phyloP scores from a whole-genome alignment of 1,140 invertebrate genomes.

The Steinernema khuongi region DNA sequence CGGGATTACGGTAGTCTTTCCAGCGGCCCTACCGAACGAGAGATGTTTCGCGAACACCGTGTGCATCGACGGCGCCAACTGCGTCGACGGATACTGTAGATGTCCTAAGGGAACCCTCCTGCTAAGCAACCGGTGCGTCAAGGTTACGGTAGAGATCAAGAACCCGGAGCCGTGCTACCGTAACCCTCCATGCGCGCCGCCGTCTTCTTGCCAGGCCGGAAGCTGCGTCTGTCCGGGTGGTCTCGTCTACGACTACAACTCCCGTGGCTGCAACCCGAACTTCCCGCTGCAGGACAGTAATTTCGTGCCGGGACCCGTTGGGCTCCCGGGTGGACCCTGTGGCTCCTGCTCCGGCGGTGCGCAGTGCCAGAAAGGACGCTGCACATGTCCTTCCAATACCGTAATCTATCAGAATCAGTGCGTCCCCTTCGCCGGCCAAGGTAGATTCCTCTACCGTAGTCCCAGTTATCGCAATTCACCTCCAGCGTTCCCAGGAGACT shows the following conservation, averaged over 20 bases:
- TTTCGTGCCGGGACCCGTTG: background rate
- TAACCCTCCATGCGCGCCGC: background rate
- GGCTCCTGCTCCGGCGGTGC: constrained; percentile 7
- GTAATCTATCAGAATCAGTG: constrained; percentile 24
- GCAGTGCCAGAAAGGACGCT: constrained; percentile 31
- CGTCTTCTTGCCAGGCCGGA: background rate
- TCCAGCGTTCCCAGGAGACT: constrained; percentile 20
- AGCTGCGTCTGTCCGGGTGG: background rate
- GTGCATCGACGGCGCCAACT: constrained; percentile 33
- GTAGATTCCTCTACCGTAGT: background rate
- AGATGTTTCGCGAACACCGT: constrained; percentile 18
- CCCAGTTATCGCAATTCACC: background rate
- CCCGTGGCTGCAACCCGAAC: background rate
- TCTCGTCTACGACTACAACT: constrained; percentile 1
- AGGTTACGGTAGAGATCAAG: background rate
- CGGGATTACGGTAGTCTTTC: background rate
- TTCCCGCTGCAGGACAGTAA: background rate
- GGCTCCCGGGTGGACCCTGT: background rate
- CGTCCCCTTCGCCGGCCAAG: constrained; percentile 29
- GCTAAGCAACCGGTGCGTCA: background rate
- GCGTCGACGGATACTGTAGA: constrained; percentile 28
- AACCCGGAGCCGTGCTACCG: background rate
- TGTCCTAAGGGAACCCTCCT: constrained; percentile 18
- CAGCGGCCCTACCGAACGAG: background rate
- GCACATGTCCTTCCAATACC: constrained; percentile 28